Evolutionary conservation across 2,888 invertebrate genomes (phyloP), one percentile per base, ranked within the genome.

Genomic region (Ornithoptera priamus): DNA sequence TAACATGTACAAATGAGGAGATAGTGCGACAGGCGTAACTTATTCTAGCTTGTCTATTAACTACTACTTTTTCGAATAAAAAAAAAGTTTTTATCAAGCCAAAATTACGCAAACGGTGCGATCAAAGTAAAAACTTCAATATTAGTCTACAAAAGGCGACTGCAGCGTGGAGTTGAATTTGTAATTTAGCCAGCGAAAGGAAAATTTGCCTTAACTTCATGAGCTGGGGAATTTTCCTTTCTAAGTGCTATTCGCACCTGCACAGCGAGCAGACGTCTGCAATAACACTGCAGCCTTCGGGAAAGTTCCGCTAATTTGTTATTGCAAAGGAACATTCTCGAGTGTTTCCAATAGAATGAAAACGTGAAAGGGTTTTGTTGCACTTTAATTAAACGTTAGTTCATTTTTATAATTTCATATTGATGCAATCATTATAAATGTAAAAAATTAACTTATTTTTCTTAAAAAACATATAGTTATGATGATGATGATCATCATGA

Each of bases 211-310:
- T 72, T 73, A 73, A 73, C 72, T 72, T 70, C 68, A 73, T 72
- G 68, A 73, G 57, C 71, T 73, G 77, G 72, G 72, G 73, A 77
- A 80, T 39, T 76, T 77, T 72, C 39, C 66, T 50, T 67, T 53
- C 72, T 65, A 71, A 77, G 75, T 74, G 71, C 73, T 72, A 72
- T 76, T 39, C 72, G 78, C 80, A 73, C 73, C 72, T 74, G 76
- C 73, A 81, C 81, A 80, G 72, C 30, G 71, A 68, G 62, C 82
- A 80, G 81, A 81, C 80, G 79, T 82, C 82, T 85, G 80, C 76
- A 83, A 88, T 86, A 88, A 88, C 83, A 87, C 75, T 79, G 76
- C 72, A 76, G 77, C 75, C 73, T 73, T 75, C 71, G 74, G 64
- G 70, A 63, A 75, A 62, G 39, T 63, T 46, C 76, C 71, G 77